Percentiles rank a stretch among this genome's conserved stretches.
phyloP scores from a whole-genome alignment of 2,113 vertebrate genomes.

The Procapra przewalskii region DNA sequence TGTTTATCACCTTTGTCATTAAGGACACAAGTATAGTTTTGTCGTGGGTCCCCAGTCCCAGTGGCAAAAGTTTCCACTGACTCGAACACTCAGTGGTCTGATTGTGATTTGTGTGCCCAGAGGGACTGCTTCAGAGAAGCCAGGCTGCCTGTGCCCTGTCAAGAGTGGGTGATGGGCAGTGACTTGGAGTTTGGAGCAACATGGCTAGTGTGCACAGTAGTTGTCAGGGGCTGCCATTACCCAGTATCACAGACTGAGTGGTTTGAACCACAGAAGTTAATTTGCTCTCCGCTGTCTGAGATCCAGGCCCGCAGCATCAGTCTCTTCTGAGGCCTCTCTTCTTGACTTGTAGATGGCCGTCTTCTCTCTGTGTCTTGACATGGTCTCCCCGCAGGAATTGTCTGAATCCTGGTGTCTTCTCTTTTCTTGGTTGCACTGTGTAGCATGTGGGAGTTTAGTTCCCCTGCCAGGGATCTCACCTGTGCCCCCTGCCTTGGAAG shows the following conservation, averaged over 20 bases:
- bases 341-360: background rate
- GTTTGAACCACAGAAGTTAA: background rate
- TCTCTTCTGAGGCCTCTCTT: background rate
- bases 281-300: background rate
- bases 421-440: background rate
- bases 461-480: background rate
- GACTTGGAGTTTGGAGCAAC: background rate
- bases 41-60: background rate
- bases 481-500: background rate
- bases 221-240: background rate
- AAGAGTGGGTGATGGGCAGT: background rate
- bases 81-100: background rate
- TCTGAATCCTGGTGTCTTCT: background rate
- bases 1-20: background rate
- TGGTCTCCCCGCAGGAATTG: background rate
- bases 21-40: background rate
- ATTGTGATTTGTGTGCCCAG: background rate
- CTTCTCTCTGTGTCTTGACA: background rate
- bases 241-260: background rate
- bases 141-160: background rate
- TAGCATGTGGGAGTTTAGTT: background rate
- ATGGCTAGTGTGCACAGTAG: background rate
- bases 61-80: background rate
- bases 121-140: background rate
- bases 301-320: background rate